These are phyloP conservation scores for Zaprionus lachaisei DNA, from an alignment of 1,140 invertebrate genomes.

Conservation along the genomic window DNA sequence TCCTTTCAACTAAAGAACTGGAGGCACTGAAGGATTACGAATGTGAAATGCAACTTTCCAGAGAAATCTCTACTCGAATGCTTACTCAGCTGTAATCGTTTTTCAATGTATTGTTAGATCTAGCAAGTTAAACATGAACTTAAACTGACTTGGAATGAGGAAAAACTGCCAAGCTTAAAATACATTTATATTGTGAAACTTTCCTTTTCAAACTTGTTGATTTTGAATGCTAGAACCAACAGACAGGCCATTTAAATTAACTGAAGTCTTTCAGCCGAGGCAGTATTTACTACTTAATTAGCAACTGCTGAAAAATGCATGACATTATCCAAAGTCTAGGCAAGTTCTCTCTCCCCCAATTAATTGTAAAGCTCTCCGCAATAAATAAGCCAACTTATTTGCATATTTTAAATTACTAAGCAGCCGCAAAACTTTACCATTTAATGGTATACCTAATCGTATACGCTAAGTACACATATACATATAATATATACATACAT, in stretches of 20 bases:
- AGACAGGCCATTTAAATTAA: constrained; percentile 17
- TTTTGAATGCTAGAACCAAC: neutral
- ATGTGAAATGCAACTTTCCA: neutral
- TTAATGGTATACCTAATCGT: constrained; percentile 16
- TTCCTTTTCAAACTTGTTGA: neutral
- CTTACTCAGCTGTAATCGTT: neutral
- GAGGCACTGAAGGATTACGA: neutral
- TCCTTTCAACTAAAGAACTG: neutral
- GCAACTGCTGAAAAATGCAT: constrained; percentile 9
- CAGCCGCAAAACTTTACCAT: constrained; percentile 34
- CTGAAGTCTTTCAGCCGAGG: neutral
- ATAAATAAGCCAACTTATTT: constrained; percentile 37
- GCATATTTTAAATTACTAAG: constrained; percentile 40
- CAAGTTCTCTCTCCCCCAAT: neutral
- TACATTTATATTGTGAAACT: too few species aligned
- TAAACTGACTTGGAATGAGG: neutral
- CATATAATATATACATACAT: constrained; percentile 4
- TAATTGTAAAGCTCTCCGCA: constrained; percentile 25
- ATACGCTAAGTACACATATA: constrained; percentile 4
- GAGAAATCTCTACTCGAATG: neutral
- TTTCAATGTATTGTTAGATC: neutral
- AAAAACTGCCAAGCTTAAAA: too few species aligned
- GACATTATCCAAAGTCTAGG: constrained; percentile 4
- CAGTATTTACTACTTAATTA: constrained; percentile 30
- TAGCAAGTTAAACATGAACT: neutral